These are phyloP conservation scores for Nixonia krombeini DNA, from an alignment of 1,140 invertebrate species.

Conservation along the genomic window DNA sequence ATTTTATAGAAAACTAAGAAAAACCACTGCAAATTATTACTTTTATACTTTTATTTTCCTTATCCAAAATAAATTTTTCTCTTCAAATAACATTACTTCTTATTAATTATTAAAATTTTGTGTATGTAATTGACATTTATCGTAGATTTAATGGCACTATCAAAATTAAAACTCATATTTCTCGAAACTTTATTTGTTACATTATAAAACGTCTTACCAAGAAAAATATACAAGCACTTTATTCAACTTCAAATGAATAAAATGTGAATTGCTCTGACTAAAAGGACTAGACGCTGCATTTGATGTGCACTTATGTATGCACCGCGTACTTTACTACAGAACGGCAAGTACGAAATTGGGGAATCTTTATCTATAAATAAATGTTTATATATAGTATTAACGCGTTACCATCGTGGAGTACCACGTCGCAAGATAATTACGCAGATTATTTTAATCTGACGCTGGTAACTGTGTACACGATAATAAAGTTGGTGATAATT, in stretches of 20 bases:
- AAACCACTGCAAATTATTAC: too few species aligned
- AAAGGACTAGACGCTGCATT: neutral
- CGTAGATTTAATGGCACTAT: too few species aligned
- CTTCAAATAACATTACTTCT: too few species aligned
- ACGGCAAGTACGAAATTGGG: conserved; percentile 22
- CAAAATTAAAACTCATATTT: too few species aligned
- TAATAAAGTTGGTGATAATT: neutral
- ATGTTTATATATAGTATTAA: conserved; percentile 44
- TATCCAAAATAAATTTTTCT: too few species aligned
- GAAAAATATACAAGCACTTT: too few species aligned
- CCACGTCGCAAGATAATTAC: neutral
- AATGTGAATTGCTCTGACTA: neutral
- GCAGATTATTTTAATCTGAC: neutral
- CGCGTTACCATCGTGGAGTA: conserved; percentile 3
- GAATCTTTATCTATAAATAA: conserved; percentile 48
- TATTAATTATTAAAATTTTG: too few species aligned
- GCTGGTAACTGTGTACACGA: neutral
- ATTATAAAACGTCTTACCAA: too few species aligned
- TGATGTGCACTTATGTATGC: conserved; percentile 15
- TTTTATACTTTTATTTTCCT: too few species aligned
- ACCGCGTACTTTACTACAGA: conserved; percentile 9
- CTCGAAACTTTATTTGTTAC: too few species aligned
- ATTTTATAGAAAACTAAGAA: too few species aligned
- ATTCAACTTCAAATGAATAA: neutral
- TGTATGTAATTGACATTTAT: too few species aligned